phyloP scores from a whole-genome alignment of 2,888 invertebrate species.

The Dolomedes plantarius region DNA sequence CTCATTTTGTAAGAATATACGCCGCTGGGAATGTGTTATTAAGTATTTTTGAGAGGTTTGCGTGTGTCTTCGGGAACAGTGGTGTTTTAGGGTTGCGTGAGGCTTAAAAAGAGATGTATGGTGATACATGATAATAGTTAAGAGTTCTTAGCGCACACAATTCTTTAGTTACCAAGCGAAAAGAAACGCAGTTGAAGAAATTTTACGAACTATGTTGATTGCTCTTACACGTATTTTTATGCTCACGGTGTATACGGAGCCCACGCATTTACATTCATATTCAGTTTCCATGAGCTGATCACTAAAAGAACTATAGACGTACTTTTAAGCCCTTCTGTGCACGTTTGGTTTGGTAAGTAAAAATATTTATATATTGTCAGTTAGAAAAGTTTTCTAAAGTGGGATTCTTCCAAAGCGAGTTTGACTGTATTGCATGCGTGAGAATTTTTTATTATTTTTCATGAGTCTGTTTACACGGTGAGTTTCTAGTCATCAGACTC shows the following conservation, averaged over 20 bases:
- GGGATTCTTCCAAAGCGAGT: too few relatives aligned
- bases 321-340: too few relatives aligned
- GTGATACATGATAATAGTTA: constrained; percentile 12
- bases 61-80: constrained; percentile 21
- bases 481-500: too few relatives aligned
- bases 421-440: too few relatives aligned
- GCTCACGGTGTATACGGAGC: background rate
- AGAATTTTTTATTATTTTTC: too few relatives aligned
- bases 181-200: background rate
- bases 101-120: background rate
- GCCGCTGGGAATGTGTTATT: constrained; percentile 59
- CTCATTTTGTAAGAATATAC: constrained; percentile 39
- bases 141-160: background rate
- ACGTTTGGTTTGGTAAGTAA: too few relatives aligned
- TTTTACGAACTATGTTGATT: background rate
- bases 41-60: constrained; percentile 60
- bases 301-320: too few relatives aligned
- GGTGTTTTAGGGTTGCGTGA: constrained; percentile 23
- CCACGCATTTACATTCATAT: background rate
- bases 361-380: too few relatives aligned
- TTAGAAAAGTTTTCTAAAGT: too few relatives aligned
- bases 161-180: background rate
- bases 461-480: too few relatives aligned
- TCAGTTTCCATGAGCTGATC: too few relatives aligned
- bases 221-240: background rate